Percentiles rank a stretch among this genome's conserved stretches.
Conservation (phyloP, 2,888 invertebrate species). For the Urechis unicinctus region DNA sequence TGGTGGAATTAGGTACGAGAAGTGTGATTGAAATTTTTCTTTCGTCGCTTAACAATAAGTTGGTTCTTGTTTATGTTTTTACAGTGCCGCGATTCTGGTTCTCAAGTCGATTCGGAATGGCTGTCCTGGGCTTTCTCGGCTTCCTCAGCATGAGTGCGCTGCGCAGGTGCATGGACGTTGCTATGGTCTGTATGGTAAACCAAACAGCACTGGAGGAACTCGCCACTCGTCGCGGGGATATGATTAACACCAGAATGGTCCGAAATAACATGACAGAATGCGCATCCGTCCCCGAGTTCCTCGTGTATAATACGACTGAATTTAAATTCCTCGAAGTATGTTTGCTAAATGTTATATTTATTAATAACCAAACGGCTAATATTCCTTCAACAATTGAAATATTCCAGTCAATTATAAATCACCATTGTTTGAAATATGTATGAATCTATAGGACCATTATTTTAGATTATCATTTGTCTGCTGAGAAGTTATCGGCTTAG, state of each 20-base stretch:
- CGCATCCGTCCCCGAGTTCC: constrained; percentile 2
- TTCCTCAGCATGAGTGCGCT: constrained; percentile 64
- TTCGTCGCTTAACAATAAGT: no score
- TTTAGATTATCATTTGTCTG: not conserved
- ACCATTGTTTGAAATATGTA: no score
- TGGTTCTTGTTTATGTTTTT: no score
- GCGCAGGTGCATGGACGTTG: constrained; percentile 55
- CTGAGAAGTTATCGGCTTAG: not conserved
- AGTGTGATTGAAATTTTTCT: no score
- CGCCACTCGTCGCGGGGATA: constrained; percentile 42
- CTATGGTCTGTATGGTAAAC: constrained; percentile 57
- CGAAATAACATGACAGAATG: not conserved
- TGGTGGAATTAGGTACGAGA: no score
- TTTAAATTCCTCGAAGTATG: constrained; percentile 1
- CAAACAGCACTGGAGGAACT: constrained; percentile 25
- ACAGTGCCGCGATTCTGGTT: constrained; percentile 25
- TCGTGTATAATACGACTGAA: constrained; percentile 1
- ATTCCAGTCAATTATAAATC: no score
- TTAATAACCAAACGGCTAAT: no score
- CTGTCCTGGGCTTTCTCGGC: constrained; percentile 41
- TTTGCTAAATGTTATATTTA: not conserved
- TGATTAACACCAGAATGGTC: constrained; percentile 51
- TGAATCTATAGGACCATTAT: not conserved
- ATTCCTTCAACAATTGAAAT: no score
- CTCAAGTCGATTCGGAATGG: constrained; percentile 37